These are phyloP conservation scores for Beaufortia kweichowensis DNA, from an alignment of 2,113 vertebrate species.

Conservation along the genomic window DNA sequence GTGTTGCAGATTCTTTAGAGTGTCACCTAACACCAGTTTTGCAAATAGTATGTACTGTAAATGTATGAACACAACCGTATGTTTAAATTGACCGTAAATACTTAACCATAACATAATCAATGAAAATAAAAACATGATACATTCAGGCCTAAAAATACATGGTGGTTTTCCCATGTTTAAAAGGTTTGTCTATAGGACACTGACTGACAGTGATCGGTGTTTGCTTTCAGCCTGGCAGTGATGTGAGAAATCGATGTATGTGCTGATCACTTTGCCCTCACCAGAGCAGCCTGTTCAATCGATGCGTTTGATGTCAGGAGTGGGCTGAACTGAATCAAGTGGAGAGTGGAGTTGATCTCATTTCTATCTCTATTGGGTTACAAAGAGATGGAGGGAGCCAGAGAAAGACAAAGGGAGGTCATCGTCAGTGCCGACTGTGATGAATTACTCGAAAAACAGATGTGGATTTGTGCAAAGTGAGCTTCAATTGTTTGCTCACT, in stretches of 20 bases:
- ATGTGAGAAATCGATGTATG: constrained; percentile 70
- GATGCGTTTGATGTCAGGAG: constrained; percentile 75
- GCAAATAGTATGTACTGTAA: no score
- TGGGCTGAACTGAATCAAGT: constrained; percentile 68
- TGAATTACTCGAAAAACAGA: constrained; percentile 32
- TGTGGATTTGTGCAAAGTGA: constrained; percentile 17
- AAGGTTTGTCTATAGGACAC: constrained; percentile 12
- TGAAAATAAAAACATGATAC: neutral
- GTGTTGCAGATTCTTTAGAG: no score
- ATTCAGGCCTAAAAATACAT: neutral
- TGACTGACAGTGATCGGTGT: constrained; percentile 54
- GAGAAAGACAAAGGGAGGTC: constrained; percentile 45
- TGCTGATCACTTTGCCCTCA: constrained; percentile 72
- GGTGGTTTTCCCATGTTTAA: neutral
- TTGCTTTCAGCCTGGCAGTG: constrained; percentile 65
- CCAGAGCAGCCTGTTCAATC: constrained; percentile 69
- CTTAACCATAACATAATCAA: neutral
- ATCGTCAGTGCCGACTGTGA: constrained; percentile 19
- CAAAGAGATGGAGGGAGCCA: constrained; percentile 52
- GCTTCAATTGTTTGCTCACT: constrained; percentile 30
- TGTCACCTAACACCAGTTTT: no score
- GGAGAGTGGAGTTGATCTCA: constrained; percentile 70
- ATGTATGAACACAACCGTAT: neutral
- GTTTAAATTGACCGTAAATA: neutral
- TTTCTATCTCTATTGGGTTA: constrained; percentile 67